Conservation (phyloP, 2,888 invertebrate genomes). For the Drosophila robusta region DNA sequence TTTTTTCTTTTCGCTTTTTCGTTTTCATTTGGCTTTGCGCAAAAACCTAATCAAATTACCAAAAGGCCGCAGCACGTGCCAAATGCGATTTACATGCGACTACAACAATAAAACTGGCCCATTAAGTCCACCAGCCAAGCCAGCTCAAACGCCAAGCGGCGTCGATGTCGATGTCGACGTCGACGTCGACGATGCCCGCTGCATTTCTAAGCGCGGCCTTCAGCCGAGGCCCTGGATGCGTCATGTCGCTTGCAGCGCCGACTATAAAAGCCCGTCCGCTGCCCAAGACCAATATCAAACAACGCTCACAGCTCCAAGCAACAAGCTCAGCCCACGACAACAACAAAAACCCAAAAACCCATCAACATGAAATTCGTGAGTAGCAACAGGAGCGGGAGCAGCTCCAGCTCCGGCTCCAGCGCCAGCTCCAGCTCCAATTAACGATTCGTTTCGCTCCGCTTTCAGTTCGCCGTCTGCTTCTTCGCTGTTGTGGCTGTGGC, state of each 20-base stretch:
- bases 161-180: constrained; percentile 19
- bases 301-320: constrained; percentile 61
- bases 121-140: constrained; percentile 50
- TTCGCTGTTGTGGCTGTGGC: constrained; percentile 77
- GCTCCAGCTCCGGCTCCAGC: background rate
- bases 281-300: constrained; percentile 57
- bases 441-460: background rate
- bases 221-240: constrained; percentile 49
- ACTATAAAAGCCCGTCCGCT: no score
- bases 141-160: no score
- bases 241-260: constrained; percentile 23
- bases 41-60: constrained; percentile 67
- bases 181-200: constrained; percentile 57
- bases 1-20: constrained; percentile 15
- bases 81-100: constrained; percentile 46
- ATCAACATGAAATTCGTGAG: constrained; percentile 77
- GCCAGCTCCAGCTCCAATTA: background rate
- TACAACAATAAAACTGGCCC: constrained; percentile 41
- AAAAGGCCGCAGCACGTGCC: constrained; percentile 66
- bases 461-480: constrained; percentile 75
- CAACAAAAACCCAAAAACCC: constrained; percentile 33
- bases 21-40: constrained; percentile 7
- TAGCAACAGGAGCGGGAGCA: constrained; percentile 3
- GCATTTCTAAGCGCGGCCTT: constrained; percentile 74
- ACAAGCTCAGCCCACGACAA: constrained; percentile 37